Conservation (phyloP, 2,888 invertebrate genomes). For the Eumacrocentrus americanus region DNA sequence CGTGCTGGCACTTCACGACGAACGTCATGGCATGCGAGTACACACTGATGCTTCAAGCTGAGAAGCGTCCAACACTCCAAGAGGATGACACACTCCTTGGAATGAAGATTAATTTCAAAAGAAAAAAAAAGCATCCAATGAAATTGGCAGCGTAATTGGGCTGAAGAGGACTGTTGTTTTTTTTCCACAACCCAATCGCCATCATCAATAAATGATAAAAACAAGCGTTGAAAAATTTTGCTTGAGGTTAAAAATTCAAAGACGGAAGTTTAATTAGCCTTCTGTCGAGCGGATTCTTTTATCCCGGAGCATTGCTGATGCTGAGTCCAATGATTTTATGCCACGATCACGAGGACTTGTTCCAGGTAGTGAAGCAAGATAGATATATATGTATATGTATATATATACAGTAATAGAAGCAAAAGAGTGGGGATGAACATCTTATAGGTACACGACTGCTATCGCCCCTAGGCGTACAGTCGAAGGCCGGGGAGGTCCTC, state of each 20-base stretch:
- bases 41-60: not conserved
- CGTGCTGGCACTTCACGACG: conserved; percentile 34
- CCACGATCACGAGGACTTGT: conserved; percentile 29
- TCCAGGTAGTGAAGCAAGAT: conserved; percentile 15
- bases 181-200: no score
- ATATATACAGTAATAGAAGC: no score
- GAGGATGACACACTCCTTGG: conserved; percentile 15
- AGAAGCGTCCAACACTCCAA: not conserved
- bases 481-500: conserved; percentile 45
- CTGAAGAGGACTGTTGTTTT: not conserved
- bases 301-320: conserved; percentile 17
- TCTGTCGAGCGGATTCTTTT: conserved; percentile 19
- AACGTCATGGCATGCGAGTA: conserved; percentile 22
- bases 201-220: not conserved
- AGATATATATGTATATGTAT: no score
- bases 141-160: conserved; percentile 22
- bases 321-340: conserved; percentile 30
- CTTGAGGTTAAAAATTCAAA: conserved; percentile 14
- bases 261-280: conserved; percentile 30
- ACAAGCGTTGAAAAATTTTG: conserved; percentile 10
- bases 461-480: conserved; percentile 37
- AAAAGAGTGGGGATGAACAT: conserved; percentile 16
- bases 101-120: conserved; percentile 19
- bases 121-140: conserved; percentile 8
- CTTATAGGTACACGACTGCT: conserved; percentile 27